These are phyloP conservation scores for Dicyema japonicum DNA, from an alignment of 1,140 invertebrate species.

Conservation along the genomic window DNA sequence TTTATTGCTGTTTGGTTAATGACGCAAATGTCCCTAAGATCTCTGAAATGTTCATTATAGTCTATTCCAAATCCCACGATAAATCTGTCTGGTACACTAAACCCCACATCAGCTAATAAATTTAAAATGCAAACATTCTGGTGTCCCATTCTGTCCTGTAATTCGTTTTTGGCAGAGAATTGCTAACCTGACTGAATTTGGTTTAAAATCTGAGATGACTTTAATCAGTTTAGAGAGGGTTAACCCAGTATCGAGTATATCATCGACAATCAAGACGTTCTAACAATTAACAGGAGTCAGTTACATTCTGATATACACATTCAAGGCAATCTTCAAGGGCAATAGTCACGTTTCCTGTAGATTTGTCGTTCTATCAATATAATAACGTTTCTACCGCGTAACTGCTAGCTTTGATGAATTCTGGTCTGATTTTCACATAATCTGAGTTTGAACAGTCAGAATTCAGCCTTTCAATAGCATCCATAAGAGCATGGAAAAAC, in stretches of 20 bases:
- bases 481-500: conserved; percentile 28
- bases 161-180: no score
- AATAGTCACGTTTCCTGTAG: no score
- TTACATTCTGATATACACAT: no score
- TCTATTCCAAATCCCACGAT: conserved; percentile 32
- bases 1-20: no score
- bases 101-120: conserved; percentile 24
- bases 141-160: no score
- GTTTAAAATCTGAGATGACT: conserved; percentile 18
- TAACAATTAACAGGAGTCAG: conserved; percentile 11
- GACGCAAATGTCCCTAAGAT: conserved; percentile 27
- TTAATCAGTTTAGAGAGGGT: conserved; percentile 25
- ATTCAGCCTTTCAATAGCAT: conserved; percentile 26
- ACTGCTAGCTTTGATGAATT: no score
- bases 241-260: conserved; percentile 29
- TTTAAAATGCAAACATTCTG: background rate
- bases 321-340: no score
- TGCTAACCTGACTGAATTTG: conserved; percentile 23
- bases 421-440: no score
- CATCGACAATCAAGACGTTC: conserved; percentile 29
- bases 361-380: no score
- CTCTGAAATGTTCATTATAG: conserved; percentile 32
- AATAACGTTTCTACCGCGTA: no score
- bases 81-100: conserved; percentile 30
- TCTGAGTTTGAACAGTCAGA: no score